These are phyloP conservation scores for Hedychridium roseum DNA, from an alignment of 2,888 invertebrate genomes.

Conservation along the genomic window DNA sequence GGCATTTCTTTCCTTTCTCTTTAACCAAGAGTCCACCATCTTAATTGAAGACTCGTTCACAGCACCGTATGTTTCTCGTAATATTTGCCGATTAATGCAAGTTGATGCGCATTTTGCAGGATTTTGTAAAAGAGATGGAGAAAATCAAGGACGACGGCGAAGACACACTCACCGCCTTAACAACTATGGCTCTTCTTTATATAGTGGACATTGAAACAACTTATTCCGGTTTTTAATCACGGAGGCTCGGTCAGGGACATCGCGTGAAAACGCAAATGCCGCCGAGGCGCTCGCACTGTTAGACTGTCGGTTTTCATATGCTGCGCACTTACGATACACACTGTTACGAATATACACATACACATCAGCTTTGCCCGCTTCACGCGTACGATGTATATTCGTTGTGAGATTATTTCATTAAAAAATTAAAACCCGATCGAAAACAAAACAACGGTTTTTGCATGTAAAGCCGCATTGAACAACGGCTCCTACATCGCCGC, in stretches of 20 bases:
- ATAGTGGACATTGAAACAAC: constrained; percentile 64
- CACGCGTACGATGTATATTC: constrained; percentile 49
- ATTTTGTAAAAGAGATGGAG: constrained; percentile 11
- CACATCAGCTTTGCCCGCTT: constrained; percentile 26
- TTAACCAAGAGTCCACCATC: too few relatives aligned
- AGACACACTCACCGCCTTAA: constrained; percentile 54
- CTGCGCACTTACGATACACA: constrained; percentile 63
- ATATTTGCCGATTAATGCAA: constrained; percentile 9
- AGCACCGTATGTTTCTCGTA: constrained; percentile 8
- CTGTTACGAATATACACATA: constrained; percentile 54
- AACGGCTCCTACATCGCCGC: constrained; percentile 43
- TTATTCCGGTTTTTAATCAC: constrained; percentile 65
- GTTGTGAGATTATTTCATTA: constrained; percentile 64
- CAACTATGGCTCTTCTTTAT: constrained; percentile 62
- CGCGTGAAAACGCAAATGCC: constrained; percentile 58
- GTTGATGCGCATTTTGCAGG: background rate
- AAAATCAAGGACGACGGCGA: constrained; percentile 21
- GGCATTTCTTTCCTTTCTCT: constrained; percentile 1
- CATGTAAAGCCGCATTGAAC: constrained; percentile 55
- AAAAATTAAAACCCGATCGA: constrained; percentile 64
- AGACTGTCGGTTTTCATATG: constrained; percentile 64
- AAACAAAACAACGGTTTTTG: constrained; percentile 59
- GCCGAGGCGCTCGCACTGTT: constrained; percentile 64
- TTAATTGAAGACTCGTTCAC: background rate
- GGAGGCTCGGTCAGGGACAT: constrained; percentile 60